Percentiles rank a stretch among this genome's conserved stretches.
Conservation (phyloP, 2,888 invertebrate genomes). For the Agriopis marginaria region DNA sequence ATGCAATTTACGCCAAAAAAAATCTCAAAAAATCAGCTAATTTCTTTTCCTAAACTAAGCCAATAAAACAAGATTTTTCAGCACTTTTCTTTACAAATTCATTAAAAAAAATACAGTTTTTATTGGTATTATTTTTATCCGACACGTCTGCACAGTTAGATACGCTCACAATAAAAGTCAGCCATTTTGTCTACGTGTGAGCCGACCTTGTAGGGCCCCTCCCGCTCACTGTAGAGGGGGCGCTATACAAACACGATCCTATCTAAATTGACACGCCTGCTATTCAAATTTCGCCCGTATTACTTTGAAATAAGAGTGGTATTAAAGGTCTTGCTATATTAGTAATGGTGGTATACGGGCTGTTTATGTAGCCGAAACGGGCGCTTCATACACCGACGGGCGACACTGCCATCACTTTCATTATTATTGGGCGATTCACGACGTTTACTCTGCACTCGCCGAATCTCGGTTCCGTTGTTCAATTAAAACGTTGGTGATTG, state of each 20-base stretch:
- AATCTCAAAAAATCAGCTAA: no score
- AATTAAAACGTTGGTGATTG: slow-evolving; percentile 79
- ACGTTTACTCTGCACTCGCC: slow-evolving; percentile 80
- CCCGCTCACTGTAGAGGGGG: slow-evolving; percentile 71
- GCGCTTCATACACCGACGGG: slow-evolving; percentile 85
- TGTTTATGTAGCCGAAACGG: slow-evolving; percentile 87
- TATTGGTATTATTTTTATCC: slow-evolving; percentile 15
- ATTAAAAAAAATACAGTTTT: background rate
- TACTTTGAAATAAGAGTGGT: slow-evolving; percentile 43
- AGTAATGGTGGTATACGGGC: slow-evolving; percentile 76
- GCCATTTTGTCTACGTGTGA: slow-evolving; percentile 82
- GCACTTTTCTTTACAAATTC: background rate
- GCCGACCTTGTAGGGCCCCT: slow-evolving; percentile 70
- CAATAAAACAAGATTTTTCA: background rate
- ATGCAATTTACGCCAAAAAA: background rate
- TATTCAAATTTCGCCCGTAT: slow-evolving; percentile 55
- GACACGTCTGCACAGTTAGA: slow-evolving; percentile 47
- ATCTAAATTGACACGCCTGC: slow-evolving; percentile 50
- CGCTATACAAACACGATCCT: slow-evolving; percentile 61
- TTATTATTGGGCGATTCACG: slow-evolving; percentile 87
- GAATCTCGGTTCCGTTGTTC: slow-evolving; percentile 80
- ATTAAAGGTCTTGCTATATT: slow-evolving; percentile 47
- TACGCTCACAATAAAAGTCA: slow-evolving; percentile 65
- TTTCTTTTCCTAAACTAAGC: no score
- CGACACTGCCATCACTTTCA: slow-evolving; percentile 85